A percentile compares a stretch with the other conserved stretches of the same genome.
These are phyloP conservation scores for Abscondita cerata DNA, from an alignment of 2,888 invertebrate genomes.

Conservation along the genomic window DNA sequence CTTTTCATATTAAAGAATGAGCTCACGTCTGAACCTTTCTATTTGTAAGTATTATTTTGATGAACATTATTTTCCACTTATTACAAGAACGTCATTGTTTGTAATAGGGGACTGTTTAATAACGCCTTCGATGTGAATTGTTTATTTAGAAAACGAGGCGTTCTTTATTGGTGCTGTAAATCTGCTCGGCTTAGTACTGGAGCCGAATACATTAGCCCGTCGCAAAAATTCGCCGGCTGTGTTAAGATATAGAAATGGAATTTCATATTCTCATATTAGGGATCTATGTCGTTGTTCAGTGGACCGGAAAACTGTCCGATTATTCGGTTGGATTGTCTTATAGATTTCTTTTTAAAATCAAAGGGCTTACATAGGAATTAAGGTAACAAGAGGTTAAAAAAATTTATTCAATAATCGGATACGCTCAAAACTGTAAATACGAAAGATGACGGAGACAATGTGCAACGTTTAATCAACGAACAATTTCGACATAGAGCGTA, in stretches of 20 bases:
- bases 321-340: slow-evolving; percentile 30
- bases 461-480: slow-evolving; percentile 33
- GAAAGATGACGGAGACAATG: slow-evolving; percentile 27
- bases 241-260: slow-evolving; percentile 24
- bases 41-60: not conserved
- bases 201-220: slow-evolving; percentile 16
- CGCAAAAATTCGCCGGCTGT: slow-evolving; percentile 16
- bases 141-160: slow-evolving; percentile 5
- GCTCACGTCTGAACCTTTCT: not conserved
- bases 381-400: slow-evolving; percentile 17
- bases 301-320: slow-evolving; percentile 33
- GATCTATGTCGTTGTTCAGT: slow-evolving; percentile 28
- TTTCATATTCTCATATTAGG: slow-evolving; percentile 35
- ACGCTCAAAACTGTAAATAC: slow-evolving; percentile 28
- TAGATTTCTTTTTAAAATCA: slow-evolving; percentile 28
- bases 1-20: slow-evolving; percentile 34
- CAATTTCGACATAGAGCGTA: slow-evolving; percentile 28
- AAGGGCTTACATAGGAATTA: slow-evolving; percentile 26
- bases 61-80: not conserved
- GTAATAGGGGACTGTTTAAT: not conserved
- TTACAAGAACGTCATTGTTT: not conserved
- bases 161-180: slow-evolving; percentile 13
- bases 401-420: slow-evolving; percentile 26
- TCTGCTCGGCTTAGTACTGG: slow-evolving; percentile 6
- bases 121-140: not conserved